phyloP scores from a whole-genome alignment of 1,140 invertebrate genomes.

The Cardiocondyla obscurior region DNA sequence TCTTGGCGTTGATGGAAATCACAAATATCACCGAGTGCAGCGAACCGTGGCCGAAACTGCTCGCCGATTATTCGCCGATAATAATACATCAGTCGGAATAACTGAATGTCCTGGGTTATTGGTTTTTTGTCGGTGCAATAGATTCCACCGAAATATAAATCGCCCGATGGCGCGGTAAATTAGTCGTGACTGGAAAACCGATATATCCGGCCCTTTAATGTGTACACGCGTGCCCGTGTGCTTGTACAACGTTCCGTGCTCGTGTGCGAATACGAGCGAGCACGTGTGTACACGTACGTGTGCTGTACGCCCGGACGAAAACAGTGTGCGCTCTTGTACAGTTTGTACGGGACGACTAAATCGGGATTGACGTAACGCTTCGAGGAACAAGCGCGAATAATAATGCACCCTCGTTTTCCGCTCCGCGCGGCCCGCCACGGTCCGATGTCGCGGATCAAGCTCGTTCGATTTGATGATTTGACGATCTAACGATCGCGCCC shows the following conservation, averaged over 20 bases:
- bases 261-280: background rate
- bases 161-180: constrained; percentile 58
- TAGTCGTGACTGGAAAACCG: constrained; percentile 58
- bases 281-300: background rate
- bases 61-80: constrained; percentile 53
- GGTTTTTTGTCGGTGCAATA: constrained; percentile 61
- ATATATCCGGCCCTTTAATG: constrained; percentile 59
- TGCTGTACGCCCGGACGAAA: background rate
- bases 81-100: constrained; percentile 63
- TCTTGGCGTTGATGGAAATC: constrained; percentile 39
- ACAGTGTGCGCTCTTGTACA: background rate
- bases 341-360: constrained; percentile 13
- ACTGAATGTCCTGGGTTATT: constrained; percentile 62
- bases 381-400: constrained; percentile 27
- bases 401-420: constrained; percentile 42
- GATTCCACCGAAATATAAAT: constrained; percentile 62
- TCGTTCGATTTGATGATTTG: constrained; percentile 40
- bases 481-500: constrained; percentile 14
- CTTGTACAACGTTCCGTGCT: constrained; percentile 46
- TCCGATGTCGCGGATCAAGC: background rate
- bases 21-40: constrained; percentile 39
- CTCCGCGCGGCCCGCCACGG: background rate
- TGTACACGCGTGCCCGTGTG: constrained; percentile 46
- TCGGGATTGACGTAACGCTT: constrained; percentile 34
- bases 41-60: constrained; percentile 29